These are phyloP conservation scores for Hirtodrosophila duncani DNA, from an alignment of 2,888 invertebrate genomes.

Conservation along the genomic window DNA sequence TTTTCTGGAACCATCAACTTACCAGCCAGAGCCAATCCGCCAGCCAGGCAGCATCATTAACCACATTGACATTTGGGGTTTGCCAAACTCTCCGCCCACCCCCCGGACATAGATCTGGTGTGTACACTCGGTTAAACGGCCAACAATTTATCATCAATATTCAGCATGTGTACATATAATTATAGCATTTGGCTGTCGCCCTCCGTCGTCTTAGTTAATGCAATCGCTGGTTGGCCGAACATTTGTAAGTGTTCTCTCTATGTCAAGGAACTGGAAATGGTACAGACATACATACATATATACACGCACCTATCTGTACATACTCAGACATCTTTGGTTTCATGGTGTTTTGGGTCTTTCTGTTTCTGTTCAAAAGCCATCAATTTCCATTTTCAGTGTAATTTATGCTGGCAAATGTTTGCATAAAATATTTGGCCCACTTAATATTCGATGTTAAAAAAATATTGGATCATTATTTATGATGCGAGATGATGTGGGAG, in stretches of 20 bases:
- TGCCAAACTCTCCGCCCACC: neutral
- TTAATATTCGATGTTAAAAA: too few species aligned
- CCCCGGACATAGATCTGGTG: slow-evolving; percentile 13
- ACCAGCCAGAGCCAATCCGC: too few species aligned
- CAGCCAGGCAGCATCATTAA: slow-evolving; percentile 47
- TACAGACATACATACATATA: too few species aligned
- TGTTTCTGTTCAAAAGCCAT: slow-evolving; percentile 29
- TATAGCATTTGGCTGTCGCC: slow-evolving; percentile 36
- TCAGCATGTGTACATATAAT: slow-evolving; percentile 56
- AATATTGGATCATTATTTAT: too few species aligned
- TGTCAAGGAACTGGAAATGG: too few species aligned
- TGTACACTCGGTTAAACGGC: slow-evolving; percentile 10
- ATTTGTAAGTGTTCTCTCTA: too few species aligned
- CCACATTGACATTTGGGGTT: slow-evolving; percentile 38
- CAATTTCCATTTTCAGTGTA: slow-evolving; percentile 54
- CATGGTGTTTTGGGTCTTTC: neutral
- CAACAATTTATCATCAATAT: slow-evolving; percentile 55
- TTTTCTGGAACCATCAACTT: too few species aligned
- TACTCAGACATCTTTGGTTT: too few species aligned
- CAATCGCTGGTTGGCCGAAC: too few species aligned
- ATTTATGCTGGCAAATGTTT: slow-evolving; percentile 61
- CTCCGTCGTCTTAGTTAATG: too few species aligned
- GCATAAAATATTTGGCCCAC: slow-evolving; percentile 30
- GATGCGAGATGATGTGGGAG: too few species aligned
- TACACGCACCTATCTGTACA: too few species aligned